Percentiles rank a stretch among this genome's conserved stretches.
These are phyloP conservation scores for Prionailurus viverrinus DNA, from an alignment of 2,113 vertebrate species.

Conservation along the genomic window DNA sequence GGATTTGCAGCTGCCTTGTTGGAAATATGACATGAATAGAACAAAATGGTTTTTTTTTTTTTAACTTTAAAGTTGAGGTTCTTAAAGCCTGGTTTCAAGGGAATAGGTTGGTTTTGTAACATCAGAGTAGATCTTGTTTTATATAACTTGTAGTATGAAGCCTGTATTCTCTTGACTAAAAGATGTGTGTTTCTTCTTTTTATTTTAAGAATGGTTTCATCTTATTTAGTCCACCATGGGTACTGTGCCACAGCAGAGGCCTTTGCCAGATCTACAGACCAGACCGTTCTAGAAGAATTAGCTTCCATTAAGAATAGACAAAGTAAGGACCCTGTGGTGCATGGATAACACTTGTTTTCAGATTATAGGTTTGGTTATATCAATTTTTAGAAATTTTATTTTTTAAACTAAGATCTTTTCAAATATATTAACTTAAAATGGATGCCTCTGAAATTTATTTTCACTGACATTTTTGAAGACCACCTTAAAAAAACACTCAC, in stretches of 20 bases:
- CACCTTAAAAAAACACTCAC: background rate
- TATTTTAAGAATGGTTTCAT: slow-evolving; percentile 97
- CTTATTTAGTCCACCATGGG: slow-evolving; percentile 99
- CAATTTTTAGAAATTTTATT: slow-evolving; percentile 12
- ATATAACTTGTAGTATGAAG: slow-evolving; percentile 24
- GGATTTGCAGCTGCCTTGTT: slow-evolving; percentile 10
- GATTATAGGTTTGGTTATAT: slow-evolving; percentile 17
- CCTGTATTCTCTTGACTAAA: slow-evolving; percentile 71
- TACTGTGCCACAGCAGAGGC: slow-evolving; percentile 99
- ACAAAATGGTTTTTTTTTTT: slow-evolving; percentile 39
- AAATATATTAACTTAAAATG: slow-evolving; percentile 19
- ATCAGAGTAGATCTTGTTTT: background rate
- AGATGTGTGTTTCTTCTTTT: slow-evolving; percentile 73
- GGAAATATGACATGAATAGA: background rate
- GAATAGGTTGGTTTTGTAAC: slow-evolving; percentile 28
- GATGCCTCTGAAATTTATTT: slow-evolving; percentile 44
- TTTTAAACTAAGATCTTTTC: background rate
- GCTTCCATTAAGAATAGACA: slow-evolving; percentile 99
- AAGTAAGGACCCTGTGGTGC: slow-evolving; percentile 90
- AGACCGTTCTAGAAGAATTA: slow-evolving; percentile 98
- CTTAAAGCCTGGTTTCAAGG: background rate
- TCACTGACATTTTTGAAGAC: slow-evolving; percentile 23
- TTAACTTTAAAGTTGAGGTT: slow-evolving; percentile 39
- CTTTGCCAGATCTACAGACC: slow-evolving; percentile 98
- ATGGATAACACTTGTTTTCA: slow-evolving; percentile 61